Evolutionary conservation across 2,113 vertebrate species (phyloP), one percentile per base, ranked within the genome.

Genomic region (Zingel zingel): DNA sequence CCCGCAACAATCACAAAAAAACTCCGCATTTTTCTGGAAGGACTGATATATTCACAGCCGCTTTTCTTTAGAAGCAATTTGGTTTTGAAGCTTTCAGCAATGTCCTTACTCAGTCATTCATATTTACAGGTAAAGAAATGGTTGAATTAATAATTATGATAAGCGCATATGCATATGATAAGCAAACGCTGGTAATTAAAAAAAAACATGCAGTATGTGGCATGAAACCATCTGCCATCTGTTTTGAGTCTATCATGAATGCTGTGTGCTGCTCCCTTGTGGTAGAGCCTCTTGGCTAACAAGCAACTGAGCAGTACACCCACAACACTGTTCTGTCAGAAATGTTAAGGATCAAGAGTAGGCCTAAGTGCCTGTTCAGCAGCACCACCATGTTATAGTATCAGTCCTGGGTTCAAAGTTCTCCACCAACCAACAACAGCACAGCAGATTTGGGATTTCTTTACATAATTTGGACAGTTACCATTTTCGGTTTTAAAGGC

Each of bases 251-350:
- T 54, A 23, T 79, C 36, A 21, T 59, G 58, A 77, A 79, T 21
- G 51, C 33, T 36, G 62, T 53, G 76, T 64, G 71, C 83, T 87
- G 83, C 86, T 88, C 86, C 67, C 85, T 91, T 36, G 79, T 88
- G 89, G 85, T 79, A 18, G 77, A 47, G 83, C 68, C 47, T 71
- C n/a, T 19, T 54, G 45, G 68, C 53, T 89, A 72, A 77, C 39
- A 4, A 57, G 58, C 72, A 76, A 72, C 58, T 58, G 15, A 85
- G 61, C 67, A 53, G 65, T 8, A 79, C 67, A 67, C 59, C 70
- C 81, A 76, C 81, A 78, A 11, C 74, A 75, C 70, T 85, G 72
- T 65, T 81, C 78, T 61, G 69, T 73, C 58, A 36, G 45, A 69
- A 45, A 68, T 62, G 39, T 25, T 61, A 27, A 61, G 7, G 58